Percentiles rank a stretch among this genome's conserved stretches.
Conservation (phyloP, 1,140 invertebrate genomes). For the Bombus terrestris region DNA sequence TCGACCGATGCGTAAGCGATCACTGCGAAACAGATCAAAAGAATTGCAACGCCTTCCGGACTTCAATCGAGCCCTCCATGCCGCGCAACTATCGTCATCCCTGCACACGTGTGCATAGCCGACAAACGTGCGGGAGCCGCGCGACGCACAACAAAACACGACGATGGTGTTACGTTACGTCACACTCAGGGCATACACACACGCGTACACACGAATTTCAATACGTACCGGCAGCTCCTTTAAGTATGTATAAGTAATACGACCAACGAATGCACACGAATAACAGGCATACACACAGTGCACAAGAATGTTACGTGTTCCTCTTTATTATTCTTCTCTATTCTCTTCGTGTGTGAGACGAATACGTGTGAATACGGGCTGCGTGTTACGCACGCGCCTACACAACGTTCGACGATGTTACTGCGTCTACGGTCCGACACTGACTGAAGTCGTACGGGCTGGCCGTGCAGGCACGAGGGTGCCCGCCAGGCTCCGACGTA, state of each 20-base stretch:
- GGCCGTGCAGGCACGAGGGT: constrained; percentile 53
- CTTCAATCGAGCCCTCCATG: not conserved
- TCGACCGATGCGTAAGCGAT: no score
- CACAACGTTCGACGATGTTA: not conserved
- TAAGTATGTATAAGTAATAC: not conserved
- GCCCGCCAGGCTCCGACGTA: constrained; percentile 43
- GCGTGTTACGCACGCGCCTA: not conserved
- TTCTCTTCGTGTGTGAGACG: no score
- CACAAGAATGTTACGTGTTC: not conserved
- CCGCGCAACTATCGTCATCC: not conserved
- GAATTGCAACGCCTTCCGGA: not conserved
- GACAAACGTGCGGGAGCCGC: not conserved
- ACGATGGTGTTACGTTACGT: constrained; percentile 5
- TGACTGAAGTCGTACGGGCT: constrained; percentile 65
- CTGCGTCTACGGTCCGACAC: constrained; percentile 67
- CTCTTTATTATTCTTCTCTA: not conserved
- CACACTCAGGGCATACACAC: not conserved
- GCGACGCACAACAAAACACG: constrained; percentile 23
- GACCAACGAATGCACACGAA: not conserved
- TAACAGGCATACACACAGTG: no score
- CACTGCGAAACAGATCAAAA: not conserved
- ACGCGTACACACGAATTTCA: not conserved
- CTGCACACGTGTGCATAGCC: constrained; percentile 22
- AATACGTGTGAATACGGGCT: not conserved
- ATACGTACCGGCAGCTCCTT: no score